Evolutionary conservation across 2,888 invertebrate species (phyloP).

Genomic region (Enchytraeus crypticus): DNA sequence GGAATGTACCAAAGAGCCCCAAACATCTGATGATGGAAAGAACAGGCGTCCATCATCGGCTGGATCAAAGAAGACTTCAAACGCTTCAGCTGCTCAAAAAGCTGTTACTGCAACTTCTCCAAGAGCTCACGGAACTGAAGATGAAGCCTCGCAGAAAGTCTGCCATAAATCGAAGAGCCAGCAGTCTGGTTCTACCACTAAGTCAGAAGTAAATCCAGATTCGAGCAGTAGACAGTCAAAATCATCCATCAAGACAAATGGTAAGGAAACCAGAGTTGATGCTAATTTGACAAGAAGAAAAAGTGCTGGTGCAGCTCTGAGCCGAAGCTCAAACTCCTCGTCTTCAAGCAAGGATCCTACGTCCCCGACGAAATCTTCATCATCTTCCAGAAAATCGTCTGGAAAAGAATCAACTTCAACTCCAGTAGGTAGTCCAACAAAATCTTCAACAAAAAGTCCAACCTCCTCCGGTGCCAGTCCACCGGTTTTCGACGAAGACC

Average conservation of each 20-base stretch:
- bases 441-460: no score
- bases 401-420: background rate
- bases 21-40: no score
- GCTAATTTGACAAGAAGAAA: conserved; percentile 33
- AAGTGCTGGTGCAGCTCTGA: conserved; percentile 30
- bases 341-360: background rate
- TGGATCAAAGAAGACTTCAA: no score
- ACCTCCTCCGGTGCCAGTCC: no score
- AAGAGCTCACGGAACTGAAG: no score
- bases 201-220: no score
- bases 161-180: background rate
- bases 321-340: conserved; percentile 39
- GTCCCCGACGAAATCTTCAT: background rate
- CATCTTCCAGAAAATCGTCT: background rate
- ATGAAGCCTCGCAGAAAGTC: background rate
- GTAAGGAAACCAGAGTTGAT: conserved; percentile 46
- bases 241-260: conserved; percentile 26
- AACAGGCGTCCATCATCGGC: no score
- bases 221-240: no score
- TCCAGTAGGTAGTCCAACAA: background rate
- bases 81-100: no score
- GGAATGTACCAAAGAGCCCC: background rate
- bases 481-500: no score
- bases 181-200: background rate
- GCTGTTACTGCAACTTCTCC: no score